These are phyloP conservation scores for Halictus ligatus DNA, from an alignment of 2,888 invertebrate species.

Conservation along the genomic window DNA sequence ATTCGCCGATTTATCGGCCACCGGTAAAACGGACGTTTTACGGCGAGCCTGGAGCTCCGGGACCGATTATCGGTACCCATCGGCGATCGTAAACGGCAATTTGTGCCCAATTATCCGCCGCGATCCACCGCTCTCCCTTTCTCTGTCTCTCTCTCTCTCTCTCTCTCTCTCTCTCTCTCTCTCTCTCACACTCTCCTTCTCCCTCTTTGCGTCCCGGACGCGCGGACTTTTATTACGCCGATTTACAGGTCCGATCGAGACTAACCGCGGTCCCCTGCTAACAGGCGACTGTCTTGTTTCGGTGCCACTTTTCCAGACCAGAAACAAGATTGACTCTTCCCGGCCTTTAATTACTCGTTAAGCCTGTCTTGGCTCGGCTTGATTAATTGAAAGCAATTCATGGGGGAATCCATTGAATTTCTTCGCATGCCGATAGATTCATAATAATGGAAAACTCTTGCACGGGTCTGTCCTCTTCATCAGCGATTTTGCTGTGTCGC, in stretches of 20 bases:
- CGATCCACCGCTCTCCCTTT: background rate
- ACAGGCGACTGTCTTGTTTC: background rate
- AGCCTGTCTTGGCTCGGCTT: background rate
- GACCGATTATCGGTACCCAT: constrained; percentile 58
- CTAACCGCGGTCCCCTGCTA: background rate
- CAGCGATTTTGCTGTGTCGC: background rate
- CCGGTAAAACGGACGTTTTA: constrained; percentile 51
- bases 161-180: background rate
- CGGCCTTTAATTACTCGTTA: background rate
- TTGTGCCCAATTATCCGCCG: constrained; percentile 64
- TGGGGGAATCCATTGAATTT: background rate
- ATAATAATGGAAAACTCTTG: background rate
- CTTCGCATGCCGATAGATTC: background rate
- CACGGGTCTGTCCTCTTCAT: background rate
- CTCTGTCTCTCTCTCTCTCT: background rate
- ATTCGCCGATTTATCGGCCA: constrained; percentile 64
- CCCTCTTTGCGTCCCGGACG: background rate
- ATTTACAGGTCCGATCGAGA: background rate
- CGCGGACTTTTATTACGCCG: constrained; percentile 1
- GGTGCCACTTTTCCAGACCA: background rate
- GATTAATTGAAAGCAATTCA: background rate
- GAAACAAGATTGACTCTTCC: background rate
- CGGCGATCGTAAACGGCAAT: constrained; percentile 61
- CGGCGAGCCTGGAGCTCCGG: constrained; percentile 6
- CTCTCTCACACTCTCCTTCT: background rate